Conservation (phyloP, 2,113 vertebrate species). For the Alexandromys fortis region DNA sequence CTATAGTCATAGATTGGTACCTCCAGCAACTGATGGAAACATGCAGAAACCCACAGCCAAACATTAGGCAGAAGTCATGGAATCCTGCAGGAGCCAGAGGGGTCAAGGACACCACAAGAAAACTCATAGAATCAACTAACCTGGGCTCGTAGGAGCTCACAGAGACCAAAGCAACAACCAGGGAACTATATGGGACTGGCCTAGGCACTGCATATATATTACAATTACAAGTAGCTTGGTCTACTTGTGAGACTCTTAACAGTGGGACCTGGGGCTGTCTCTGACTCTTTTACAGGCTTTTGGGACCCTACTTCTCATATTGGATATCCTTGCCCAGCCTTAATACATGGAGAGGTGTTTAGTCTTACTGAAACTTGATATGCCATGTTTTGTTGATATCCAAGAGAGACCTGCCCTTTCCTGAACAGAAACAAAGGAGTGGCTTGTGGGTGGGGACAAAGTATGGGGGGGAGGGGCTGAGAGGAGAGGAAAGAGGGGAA, state of each 20-base stretch:
- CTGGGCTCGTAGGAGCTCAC: not conserved
- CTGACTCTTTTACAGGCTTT: not conserved
- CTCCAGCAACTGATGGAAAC: not conserved
- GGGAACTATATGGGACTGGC: not conserved
- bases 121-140: not conserved
- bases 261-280: not conserved
- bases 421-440: not conserved
- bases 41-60: not conserved
- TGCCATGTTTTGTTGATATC: not conserved
- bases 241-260: not conserved
- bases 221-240: not conserved
- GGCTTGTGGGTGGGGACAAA: not conserved
- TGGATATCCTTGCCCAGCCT: not conserved
- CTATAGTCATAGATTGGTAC: not conserved
- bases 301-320: not conserved
- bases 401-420: not conserved
- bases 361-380: not conserved
- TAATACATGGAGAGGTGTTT: not conserved
- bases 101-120: not conserved
- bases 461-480: not conserved
- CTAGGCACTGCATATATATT: not conserved
- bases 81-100: not conserved
- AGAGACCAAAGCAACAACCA: not conserved
- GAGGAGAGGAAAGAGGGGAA: not conserved
- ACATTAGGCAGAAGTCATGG: not conserved